A percentile compares a stretch with the other conserved stretches of the same genome.
Evolutionary conservation across 2,113 vertebrate species (phyloP).

Genomic region (Symphodus melops): DNA sequence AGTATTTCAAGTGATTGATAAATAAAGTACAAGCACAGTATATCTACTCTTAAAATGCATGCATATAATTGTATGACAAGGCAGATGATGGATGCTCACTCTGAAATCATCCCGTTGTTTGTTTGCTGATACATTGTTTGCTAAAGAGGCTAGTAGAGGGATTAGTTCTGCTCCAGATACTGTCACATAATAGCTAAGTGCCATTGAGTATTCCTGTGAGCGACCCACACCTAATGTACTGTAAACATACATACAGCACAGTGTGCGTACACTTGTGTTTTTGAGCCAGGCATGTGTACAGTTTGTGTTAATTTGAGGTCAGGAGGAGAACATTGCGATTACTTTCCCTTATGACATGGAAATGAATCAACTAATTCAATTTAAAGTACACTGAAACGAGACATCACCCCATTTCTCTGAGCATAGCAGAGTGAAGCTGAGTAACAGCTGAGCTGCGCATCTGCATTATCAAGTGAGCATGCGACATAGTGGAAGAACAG

Average conservation of each 20-base stretch:
- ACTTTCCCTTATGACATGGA: constrained; percentile 18
- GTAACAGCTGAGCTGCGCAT: neutral
- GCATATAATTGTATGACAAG: neutral
- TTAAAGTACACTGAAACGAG: constrained; percentile 1
- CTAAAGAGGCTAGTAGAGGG: constrained; percentile 41
- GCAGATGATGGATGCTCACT: constrained; percentile 6
- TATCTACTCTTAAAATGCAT: too few relatives aligned
- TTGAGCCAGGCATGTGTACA: too few relatives aligned
- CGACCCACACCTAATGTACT: constrained; percentile 5
- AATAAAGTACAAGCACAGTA: too few relatives aligned
- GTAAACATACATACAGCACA: constrained; percentile 22
- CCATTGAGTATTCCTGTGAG: constrained; percentile 9
- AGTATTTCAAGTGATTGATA: too few relatives aligned
- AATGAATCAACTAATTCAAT: constrained; percentile 42
- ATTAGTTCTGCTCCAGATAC: constrained; percentile 76
- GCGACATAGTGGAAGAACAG: neutral
- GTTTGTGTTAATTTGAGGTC: neutral
- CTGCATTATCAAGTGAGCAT: neutral
- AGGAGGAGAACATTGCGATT: neutral
- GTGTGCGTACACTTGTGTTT: neutral
- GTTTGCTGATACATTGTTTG: constrained; percentile 43
- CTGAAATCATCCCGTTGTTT: constrained; percentile 14
- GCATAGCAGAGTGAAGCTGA: neutral
- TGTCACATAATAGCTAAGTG: constrained; percentile 50
- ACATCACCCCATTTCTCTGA: neutral